Base-by-base conservation (phyloP, 2,888 invertebrate species). In the Eurytoma adleriae region DNA sequence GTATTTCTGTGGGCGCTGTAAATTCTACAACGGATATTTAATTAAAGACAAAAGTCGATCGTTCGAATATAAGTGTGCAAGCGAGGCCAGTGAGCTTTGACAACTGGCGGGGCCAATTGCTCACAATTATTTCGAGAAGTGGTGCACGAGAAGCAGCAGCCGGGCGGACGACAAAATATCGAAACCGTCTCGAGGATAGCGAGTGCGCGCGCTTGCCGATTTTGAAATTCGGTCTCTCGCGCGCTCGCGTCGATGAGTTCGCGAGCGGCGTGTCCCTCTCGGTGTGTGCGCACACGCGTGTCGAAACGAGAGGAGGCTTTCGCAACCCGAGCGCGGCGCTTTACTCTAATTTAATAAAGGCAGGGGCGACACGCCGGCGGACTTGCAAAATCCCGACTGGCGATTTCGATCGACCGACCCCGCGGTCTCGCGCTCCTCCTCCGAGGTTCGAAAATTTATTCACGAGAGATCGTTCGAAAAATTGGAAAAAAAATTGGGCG, bases 321-420 rank as follows among this genome's bases (percentile, higher is more conserved):
- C 68, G 16, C 67, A 80, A 80, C 59, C 30, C 64, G 30, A 56
- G 20, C 69, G 69, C 64, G 12, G 57, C 67, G 75, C 61, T 82
- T 79, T 77, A 77, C 82, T 82, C 79, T 79, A 76, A 82, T 82
- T 79, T 79, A 79, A 82, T 77, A 77, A 82, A 76, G 73, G 73
- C 57, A 79, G 75, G 70, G 68, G 62, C 50, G 57, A 16, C 72
- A 62, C n/a, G n/a, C 18, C 40, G 75, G 20, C 5, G 67, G 76
- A 80, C 77, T 81, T 81, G 78, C 78, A 81, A 75, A 81, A 81
- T 69, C 70, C 10, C 72, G 64, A 50, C 27, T n/a, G 64, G 18
- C 27, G 67, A 78, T 78, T 68, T 78, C 78, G 67, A 81, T 78
- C 78, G 69, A 77, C 67, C 59, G 62, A 52, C 72, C 16, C 3